Base-by-base conservation (phyloP, 2,113 vertebrate genomes). In the Arothron firmamentum region DNA sequence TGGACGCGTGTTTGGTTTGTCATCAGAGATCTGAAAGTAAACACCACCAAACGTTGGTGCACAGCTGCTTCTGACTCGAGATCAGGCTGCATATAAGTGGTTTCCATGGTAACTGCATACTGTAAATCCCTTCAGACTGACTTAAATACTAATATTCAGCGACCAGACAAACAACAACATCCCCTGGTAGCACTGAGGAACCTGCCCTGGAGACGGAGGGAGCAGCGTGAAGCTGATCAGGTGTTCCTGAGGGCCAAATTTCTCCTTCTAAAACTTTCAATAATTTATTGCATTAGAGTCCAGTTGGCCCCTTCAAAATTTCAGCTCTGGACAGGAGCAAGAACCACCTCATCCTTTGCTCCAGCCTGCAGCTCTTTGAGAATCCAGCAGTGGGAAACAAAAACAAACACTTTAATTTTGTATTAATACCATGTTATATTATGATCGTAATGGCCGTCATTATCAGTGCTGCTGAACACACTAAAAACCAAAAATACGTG, bases 61-160 rank as follows among this genome's bases (percentile, higher is more conserved):
- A 15, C 68, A 55, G 69, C 69, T 76, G 73, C 13, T 5, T 55
- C 25, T 43, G 69, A 70, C 53, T 59, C 43, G 1, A 52, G n/a
- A 52, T 18, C 42, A 18, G 20, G 15, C 67, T 53, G 12, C 43
- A 45, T 14, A 42, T 0, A 53, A 10, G 56, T 47, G 48, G 81
- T 81, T 77, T 76, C 81, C 70, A 81, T 81, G 81, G 75, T 2
- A 42, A 84, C 64, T 49, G 50, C 60, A 56, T 75, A 56, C 63
- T 63, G 34, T 16, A 45, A 61, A 65, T 57, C 60, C 53, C 2
- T 28, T 62, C 53, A 61, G 49, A 17, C 67, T 54, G 2, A 59
- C 59, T 68, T 19, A 55, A 3, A 71, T 67, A 54, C 54, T 38
- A 38, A 38, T 38, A 53, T 51, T 57, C 60, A 58, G 19, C 12